Conservation (phyloP, 2,113 vertebrate genomes). For the Salvelinus fontinalis region DNA sequence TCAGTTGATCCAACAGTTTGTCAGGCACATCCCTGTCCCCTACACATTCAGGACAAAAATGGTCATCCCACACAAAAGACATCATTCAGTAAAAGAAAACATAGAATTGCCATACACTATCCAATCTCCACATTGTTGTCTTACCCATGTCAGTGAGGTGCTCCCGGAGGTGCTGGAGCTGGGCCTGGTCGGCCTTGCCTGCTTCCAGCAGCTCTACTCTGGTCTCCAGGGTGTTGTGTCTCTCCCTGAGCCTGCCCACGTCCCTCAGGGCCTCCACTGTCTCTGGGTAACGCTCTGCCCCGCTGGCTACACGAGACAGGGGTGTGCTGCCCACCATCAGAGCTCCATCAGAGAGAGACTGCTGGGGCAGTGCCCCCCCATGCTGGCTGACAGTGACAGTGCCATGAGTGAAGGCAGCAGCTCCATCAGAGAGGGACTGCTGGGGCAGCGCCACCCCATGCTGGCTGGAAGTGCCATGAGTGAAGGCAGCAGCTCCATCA, state of each 20-base stretch:
- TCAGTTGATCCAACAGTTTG: constrained; percentile 56
- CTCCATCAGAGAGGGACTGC: too few species aligned
- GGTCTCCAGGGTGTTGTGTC: constrained; percentile 61
- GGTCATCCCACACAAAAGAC: background rate
- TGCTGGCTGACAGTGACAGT: too few species aligned
- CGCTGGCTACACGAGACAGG: background rate
- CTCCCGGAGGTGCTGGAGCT: constrained; percentile 66
- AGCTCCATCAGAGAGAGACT: background rate
- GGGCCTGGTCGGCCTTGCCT: constrained; percentile 33
- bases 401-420: too few species aligned
- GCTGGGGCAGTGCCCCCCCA: background rate
- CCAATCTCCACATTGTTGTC: background rate
- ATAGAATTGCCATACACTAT: too few species aligned
- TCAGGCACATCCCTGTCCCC: constrained; percentile 19
- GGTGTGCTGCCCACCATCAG: background rate
- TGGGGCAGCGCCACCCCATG: too few species aligned
- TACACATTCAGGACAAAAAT: constrained; percentile 16
- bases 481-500: background rate
- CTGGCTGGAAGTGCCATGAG: too few species aligned
- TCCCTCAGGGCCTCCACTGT: constrained; percentile 60
- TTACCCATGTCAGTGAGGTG: constrained; percentile 46
- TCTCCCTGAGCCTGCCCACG: constrained; percentile 55
- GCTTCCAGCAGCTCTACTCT: constrained; percentile 61
- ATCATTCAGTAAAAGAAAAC: background rate
- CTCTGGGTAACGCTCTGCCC: constrained; percentile 36